A percentile compares a stretch with the other conserved stretches of the same genome.
Conservation (phyloP, 2,797 vertebrate species). For the Alcedo atthis region DNA sequence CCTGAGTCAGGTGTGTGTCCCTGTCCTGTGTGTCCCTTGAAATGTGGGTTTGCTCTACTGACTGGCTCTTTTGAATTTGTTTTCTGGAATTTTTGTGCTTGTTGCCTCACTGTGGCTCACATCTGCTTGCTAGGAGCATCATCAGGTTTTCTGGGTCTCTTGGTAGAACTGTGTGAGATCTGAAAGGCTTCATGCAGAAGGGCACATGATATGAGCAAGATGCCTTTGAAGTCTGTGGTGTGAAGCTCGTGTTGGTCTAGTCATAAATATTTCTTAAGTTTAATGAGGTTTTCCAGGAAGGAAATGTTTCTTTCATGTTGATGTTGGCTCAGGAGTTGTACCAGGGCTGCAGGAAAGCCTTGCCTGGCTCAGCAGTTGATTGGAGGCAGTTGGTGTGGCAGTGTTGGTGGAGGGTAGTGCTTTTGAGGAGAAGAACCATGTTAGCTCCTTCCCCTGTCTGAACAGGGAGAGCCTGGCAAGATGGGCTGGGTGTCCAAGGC, state of each 20-base stretch:
- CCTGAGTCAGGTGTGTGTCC: neutral
- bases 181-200: neutral
- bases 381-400: neutral
- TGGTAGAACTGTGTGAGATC: neutral
- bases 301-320: rapidly evolving
- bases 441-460: neutral
- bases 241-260: neutral
- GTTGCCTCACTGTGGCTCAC: neutral
- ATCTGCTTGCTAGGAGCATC: neutral
- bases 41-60: neutral
- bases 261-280: neutral
- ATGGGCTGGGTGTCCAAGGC: too few relatives aligned
- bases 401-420: neutral
- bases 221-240: neutral
- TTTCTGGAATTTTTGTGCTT: neutral
- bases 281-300: neutral
- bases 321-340: neutral
- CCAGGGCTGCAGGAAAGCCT: neutral
- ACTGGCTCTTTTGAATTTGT: neutral
- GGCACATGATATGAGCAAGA: neutral
- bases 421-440: neutral
- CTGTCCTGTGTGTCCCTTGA: neutral
- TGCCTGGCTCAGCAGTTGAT: neutral
- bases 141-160: neutral
- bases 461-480: neutral